These are phyloP conservation scores for Dinomys branickii DNA, from an alignment of 2,113 vertebrate genomes.

Conservation along the genomic window DNA sequence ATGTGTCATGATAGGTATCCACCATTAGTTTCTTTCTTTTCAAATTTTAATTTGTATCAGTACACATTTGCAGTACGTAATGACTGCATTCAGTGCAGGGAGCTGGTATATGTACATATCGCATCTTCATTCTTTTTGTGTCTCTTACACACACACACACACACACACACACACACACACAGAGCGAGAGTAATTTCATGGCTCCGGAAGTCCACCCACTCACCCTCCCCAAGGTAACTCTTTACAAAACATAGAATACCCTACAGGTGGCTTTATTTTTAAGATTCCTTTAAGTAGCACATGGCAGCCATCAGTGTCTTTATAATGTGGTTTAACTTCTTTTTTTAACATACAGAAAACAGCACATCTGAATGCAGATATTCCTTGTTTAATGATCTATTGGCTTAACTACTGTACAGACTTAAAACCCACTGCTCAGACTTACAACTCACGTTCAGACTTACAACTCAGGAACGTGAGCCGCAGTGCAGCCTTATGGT, in stretches of 20 bases:
- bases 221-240: not conserved
- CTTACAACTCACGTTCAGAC: not conserved
- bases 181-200: too few species aligned
- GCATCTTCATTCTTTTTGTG: not conserved
- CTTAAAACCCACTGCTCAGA: not conserved
- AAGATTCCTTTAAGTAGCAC: not conserved
- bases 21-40: not conserved
- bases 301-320: not conserved
- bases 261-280: slow-evolving; percentile 1
- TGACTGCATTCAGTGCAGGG: not conserved
- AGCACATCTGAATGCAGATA: not conserved
- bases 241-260: not conserved
- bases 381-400: not conserved
- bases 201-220: not conserved
- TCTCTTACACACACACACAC: too few species aligned
- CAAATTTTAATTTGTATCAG: not conserved
- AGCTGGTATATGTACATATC: not conserved
- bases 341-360: slow-evolving; percentile 14
- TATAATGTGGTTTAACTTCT: not conserved
- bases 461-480: not conserved
- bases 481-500: not conserved
- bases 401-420: not conserved
- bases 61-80: not conserved
- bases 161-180: too few species aligned
- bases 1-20: not conserved